Evolutionary conservation across 2,888 invertebrate genomes (phyloP).

Genomic region (Drosophila meridionalis): DNA sequence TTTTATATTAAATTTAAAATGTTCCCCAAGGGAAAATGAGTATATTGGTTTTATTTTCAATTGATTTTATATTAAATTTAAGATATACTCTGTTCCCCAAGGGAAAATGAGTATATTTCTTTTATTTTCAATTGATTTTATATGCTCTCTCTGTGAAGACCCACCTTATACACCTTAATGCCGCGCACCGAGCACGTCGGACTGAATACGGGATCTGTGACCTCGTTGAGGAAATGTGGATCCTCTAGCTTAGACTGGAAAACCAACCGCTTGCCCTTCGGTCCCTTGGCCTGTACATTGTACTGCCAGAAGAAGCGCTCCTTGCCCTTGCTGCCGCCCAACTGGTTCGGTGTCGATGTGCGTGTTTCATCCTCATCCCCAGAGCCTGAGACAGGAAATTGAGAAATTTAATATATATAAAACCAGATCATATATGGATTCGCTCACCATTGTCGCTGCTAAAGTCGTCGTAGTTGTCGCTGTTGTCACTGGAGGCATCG

Average conservation of each 20-base stretch:
- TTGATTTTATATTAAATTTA: not conserved
- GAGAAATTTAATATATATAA: not conserved
- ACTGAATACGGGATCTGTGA: constrained; percentile 98
- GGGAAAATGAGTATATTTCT: too few relatives aligned
- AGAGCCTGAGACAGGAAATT: constrained; percentile 53
- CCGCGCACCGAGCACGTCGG: constrained; percentile 95
- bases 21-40: too few relatives aligned
- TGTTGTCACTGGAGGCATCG: constrained; percentile 92
- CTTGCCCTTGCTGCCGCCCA: constrained; percentile 87
- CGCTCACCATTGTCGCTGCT: constrained; percentile 91
- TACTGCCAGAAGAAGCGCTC: constrained; percentile 99
- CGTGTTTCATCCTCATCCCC: constrained; percentile 83
- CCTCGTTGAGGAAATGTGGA: constrained; percentile 95
- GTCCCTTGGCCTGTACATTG: constrained; percentile 98
- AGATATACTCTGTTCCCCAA: too few relatives aligned
- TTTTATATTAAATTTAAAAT: too few relatives aligned
- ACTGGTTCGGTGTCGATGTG: constrained; percentile 77
- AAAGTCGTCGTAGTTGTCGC: constrained; percentile 94
- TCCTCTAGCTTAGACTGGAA: constrained; percentile 94
- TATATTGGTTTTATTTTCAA: too few relatives aligned
- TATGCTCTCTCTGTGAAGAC: not conserved
- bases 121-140: too few relatives aligned
- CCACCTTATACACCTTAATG: constrained; percentile 89
- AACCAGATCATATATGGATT: not conserved
- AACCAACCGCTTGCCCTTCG: constrained; percentile 95